Conservation (phyloP, 1,140 invertebrate species). For the Campoletis sonorensis region DNA sequence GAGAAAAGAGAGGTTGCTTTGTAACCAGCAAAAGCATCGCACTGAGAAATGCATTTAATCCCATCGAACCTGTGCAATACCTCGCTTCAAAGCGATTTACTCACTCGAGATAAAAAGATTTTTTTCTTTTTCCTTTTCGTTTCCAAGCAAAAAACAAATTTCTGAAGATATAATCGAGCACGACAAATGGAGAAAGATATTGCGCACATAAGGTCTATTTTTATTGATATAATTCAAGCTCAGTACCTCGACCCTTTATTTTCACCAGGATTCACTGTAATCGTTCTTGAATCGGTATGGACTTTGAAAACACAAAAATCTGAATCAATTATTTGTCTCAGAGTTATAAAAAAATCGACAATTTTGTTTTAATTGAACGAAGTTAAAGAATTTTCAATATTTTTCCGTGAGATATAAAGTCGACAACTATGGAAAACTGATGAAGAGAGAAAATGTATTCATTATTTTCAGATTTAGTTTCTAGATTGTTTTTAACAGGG, state of each 20-base stretch:
- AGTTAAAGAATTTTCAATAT: too few species aligned
- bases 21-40: background rate
- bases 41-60: slow-evolving; percentile 21
- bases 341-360: too few species aligned
- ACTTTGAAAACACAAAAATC: too few species aligned
- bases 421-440: too few species aligned
- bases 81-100: slow-evolving; percentile 1
- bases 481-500: too few species aligned
- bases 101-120: slow-evolving; percentile 10
- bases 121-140: background rate
- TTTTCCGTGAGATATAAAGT: too few species aligned
- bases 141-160: background rate
- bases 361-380: too few species aligned
- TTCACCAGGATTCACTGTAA: background rate
- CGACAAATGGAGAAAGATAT: slow-evolving; percentile 11
- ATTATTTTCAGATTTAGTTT: too few species aligned
- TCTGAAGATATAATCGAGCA: slow-evolving; percentile 2
- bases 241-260: background rate
- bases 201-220: background rate
- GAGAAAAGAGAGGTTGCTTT: slow-evolving; percentile 22
- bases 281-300: background rate
- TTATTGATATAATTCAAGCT: background rate
- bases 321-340: too few species aligned
- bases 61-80: slow-evolving; percentile 30
- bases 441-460: too few species aligned